Conservation (phyloP, 1,140 invertebrate genomes). For the Lucilia sericata region DNA sequence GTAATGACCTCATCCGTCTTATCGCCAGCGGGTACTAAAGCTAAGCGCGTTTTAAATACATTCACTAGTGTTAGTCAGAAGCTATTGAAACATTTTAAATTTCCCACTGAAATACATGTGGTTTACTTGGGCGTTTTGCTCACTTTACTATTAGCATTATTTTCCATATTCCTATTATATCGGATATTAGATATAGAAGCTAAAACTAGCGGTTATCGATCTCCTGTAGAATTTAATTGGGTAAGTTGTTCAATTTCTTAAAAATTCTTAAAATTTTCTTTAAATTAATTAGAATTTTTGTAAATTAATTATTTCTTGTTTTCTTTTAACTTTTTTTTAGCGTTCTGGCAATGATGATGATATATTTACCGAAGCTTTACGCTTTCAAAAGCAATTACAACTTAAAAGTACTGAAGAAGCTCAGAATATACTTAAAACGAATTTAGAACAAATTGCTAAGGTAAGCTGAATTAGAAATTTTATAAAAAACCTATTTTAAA, state of each 20-base stretch:
- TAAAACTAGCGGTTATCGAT: conserved; percentile 54
- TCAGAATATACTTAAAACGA: conserved; percentile 58
- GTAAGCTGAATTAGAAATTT: conserved; percentile 46
- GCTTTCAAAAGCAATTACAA: conserved; percentile 61
- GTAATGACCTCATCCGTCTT: conserved; percentile 46
- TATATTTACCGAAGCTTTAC: conserved; percentile 59
- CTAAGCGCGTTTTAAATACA: conserved; percentile 26
- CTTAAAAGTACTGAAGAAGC: conserved; percentile 59
- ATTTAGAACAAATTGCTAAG: conserved; percentile 63
- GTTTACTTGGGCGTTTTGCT: conserved; percentile 59
- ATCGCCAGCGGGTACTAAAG: conserved; percentile 28
- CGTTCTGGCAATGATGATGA: conserved; percentile 56
- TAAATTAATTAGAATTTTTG: no score
- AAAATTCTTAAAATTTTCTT: conserved; percentile 1
- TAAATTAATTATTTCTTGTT: no score
- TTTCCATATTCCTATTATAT: conserved; percentile 61
- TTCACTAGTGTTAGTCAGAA: conserved; percentile 43
- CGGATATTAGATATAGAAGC: conserved; percentile 61
- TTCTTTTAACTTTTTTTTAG: no score
- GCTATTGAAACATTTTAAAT: conserved; percentile 49
- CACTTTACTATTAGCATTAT: conserved; percentile 56
- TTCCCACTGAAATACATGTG: conserved; percentile 54
- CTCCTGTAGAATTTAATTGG: conserved; percentile 57
- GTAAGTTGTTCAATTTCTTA: conserved; percentile 48
- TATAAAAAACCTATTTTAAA: neutral